Evolutionary conservation across 2,113 vertebrate genomes (phyloP).

Genomic region (Grantiella picta): DNA sequence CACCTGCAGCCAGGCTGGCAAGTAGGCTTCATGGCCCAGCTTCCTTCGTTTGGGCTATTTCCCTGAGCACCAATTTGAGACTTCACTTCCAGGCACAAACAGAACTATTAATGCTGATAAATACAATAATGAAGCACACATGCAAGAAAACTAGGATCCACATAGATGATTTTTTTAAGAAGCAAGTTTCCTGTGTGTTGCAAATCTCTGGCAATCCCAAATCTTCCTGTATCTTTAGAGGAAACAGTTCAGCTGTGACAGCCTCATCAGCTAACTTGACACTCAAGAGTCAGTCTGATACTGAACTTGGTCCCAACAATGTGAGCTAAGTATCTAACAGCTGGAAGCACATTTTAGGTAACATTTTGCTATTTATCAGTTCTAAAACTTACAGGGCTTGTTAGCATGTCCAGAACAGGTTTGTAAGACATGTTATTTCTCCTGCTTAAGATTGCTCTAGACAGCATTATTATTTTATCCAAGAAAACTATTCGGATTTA

Average conservation of each 20-base stretch:
- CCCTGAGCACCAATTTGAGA: neutral
- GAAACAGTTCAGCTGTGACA: neutral
- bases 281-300: neutral
- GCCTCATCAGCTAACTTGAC: neutral
- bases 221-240: neutral
- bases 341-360: neutral
- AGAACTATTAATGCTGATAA: neutral
- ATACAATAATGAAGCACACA: accelerated
- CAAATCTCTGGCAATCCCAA: neutral
- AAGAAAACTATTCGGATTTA: neutral
- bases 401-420: neutral
- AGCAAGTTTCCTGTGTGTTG: neutral
- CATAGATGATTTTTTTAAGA: neutral
- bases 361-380: neutral
- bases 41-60: neutral
- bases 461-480: neutral
- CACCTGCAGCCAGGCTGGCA: neutral
- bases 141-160: neutral
- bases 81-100: neutral
- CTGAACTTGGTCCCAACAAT: neutral
- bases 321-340: neutral
- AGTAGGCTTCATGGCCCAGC: accelerated
- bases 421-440: neutral
- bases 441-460: conserved; percentile 12
- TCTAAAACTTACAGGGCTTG: neutral